phyloP scores from a whole-genome alignment of 2,888 invertebrate species.

The Andrena bucephala region DNA sequence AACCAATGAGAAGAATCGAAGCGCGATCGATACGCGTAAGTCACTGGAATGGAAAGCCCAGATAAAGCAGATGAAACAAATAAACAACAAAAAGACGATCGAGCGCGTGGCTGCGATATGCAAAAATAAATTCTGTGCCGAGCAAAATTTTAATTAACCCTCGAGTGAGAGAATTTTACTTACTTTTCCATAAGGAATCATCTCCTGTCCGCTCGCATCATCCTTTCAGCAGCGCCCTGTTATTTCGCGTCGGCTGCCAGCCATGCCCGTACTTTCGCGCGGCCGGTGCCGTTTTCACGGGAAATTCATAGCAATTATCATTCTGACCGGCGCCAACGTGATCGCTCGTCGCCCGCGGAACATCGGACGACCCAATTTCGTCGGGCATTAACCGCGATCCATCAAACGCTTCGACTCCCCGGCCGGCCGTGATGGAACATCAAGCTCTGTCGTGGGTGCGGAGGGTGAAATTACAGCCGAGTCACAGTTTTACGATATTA shows the following conservation, averaged over 20 bases:
- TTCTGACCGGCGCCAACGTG: constrained; percentile 30
- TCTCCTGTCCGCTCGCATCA: no score
- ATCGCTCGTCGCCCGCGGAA: constrained; percentile 32
- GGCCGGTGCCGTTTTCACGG: background rate
- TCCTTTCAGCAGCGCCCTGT: no score
- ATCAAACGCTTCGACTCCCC: constrained; percentile 40
- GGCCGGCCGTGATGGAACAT: constrained; percentile 12
- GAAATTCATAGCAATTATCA: constrained; percentile 21
- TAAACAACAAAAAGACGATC: constrained; percentile 30
- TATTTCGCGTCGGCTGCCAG: no score
- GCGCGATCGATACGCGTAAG: constrained; percentile 51
- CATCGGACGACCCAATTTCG: constrained; percentile 51
- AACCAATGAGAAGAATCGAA: constrained; percentile 35
- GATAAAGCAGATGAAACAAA: constrained; percentile 54
- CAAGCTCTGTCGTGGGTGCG: constrained; percentile 3
- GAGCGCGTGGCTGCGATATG: background rate
- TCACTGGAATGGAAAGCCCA: constrained; percentile 61
- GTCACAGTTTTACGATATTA: constrained; percentile 41
- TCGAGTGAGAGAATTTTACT: no score
- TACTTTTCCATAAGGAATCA: no score
- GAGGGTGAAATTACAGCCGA: constrained; percentile 35
- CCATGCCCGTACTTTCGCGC: background rate
- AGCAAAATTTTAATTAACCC: no score
- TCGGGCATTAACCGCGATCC: constrained; percentile 39
- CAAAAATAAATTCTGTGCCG: no score